Evolutionary conservation across 2,888 invertebrate genomes (phyloP), one percentile per base, ranked within the genome.

Genomic region (Lasioglossum pauxillum): DNA sequence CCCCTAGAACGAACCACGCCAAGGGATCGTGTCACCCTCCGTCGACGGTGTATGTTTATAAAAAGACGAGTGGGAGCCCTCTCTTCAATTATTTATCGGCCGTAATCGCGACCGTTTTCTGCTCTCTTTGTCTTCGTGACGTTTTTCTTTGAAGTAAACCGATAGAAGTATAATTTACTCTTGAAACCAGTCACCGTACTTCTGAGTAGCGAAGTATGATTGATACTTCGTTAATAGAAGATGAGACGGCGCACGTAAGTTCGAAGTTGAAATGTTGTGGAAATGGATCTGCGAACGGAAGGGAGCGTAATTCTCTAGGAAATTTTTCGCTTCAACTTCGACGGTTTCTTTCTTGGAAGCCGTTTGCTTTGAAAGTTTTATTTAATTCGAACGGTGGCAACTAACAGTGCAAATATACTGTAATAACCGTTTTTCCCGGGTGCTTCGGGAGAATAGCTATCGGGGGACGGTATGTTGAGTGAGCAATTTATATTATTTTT

Each of bases 121-220:
- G 1, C 31, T 73, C 46, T 67, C 67, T 67, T 67, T 67, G 67
- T 67, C 67, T 67, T 67, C 67, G 19, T 67, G 67, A 67, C 67
- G 27, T 27, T 67, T 35, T 35, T 19, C 67, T 67, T 67, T 35
- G 35, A 67, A 35, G 35, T 67, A 31, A 19, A 67, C 19, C 3
- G 3, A 19, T n/a, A 31, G 31, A 67, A 67, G 35, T 67, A 19
- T 67, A 67, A 67, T 67, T 67, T 67, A 35, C 67, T 67, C 19
- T 31, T 8, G 67, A 19, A 67, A 67, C 67, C 31, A 31, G 35
- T 31, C 31, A 35, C 19, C 35, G 31, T 35, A 67, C 67, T 67
- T 67, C 67, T 31, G 31, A 35, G 35, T 19, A 67, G 67, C 31
- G 67, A 67, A 67, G 67, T 35, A 67, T 67, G 67, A 67, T 67